phyloP scores from a whole-genome alignment of 2,797 vertebrate species.

The Catostomus latipinnis region DNA sequence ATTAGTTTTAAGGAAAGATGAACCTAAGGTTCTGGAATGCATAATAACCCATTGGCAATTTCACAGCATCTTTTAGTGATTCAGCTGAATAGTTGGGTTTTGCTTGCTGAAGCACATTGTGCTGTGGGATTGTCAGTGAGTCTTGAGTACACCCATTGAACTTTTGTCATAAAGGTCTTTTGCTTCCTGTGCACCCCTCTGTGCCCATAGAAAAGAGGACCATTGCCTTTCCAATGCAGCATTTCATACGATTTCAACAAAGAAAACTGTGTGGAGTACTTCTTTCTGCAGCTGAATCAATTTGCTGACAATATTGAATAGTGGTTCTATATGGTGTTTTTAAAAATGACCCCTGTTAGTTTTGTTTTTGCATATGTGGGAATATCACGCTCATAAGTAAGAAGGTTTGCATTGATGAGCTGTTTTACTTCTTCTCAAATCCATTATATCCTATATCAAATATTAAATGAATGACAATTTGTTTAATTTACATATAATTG shows the following conservation, averaged over 20 bases:
- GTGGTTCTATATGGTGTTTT: slow-evolving; percentile 50
- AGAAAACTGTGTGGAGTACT: slow-evolving; percentile 59
- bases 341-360: slow-evolving; percentile 46
- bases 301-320: slow-evolving; percentile 53
- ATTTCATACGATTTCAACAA: slow-evolving; percentile 64
- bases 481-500: background rate
- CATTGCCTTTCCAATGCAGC: slow-evolving; percentile 59
- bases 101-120: slow-evolving; percentile 53
- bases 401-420: slow-evolving; percentile 45
- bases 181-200: slow-evolving; percentile 57
- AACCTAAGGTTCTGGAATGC: background rate
- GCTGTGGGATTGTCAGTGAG: slow-evolving; percentile 52
- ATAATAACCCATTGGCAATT: slow-evolving; percentile 7
- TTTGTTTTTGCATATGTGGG: slow-evolving; percentile 48
- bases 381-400: slow-evolving; percentile 44
- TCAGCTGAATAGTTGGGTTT: slow-evolving; percentile 53
- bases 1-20: background rate
- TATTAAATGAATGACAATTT: background rate
- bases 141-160: slow-evolving; percentile 60
- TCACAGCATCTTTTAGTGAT: slow-evolving; percentile 38
- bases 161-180: slow-evolving; percentile 61
- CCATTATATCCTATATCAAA: background rate
- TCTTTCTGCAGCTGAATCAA: slow-evolving; percentile 52
- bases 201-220: slow-evolving; percentile 60
- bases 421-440: slow-evolving; percentile 34